Percentiles rank a stretch among this genome's conserved stretches.
Conservation (phyloP, 2,797 vertebrate species). For the Delichon dasypus region DNA sequence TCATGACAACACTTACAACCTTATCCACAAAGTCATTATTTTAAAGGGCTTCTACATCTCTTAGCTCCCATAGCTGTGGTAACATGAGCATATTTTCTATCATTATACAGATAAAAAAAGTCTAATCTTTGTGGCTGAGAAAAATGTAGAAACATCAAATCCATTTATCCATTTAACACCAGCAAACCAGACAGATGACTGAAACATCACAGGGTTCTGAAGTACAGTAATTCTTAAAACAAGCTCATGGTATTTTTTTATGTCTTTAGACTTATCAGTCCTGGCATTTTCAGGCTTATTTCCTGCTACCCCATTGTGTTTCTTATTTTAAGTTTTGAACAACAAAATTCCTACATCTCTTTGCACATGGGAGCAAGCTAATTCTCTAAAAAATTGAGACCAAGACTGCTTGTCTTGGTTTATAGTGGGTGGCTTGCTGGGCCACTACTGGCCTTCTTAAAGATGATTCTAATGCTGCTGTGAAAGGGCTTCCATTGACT, state of each 20-base stretch:
- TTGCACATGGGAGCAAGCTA: neutral
- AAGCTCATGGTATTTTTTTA: neutral
- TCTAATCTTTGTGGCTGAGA: constrained; percentile 16
- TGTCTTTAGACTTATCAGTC: neutral
- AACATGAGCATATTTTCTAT: neutral
- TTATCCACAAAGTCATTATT: constrained; percentile 5
- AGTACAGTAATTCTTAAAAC: neutral
- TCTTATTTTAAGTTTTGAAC: neutral
- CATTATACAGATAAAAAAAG: constrained; percentile 21
- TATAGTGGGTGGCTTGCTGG: neutral
- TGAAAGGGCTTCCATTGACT: neutral
- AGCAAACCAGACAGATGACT: neutral
- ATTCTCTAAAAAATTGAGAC: neutral
- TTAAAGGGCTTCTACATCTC: constrained; percentile 4
- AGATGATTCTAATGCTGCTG: neutral
- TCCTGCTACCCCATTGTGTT: neutral
- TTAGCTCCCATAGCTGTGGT: neutral
- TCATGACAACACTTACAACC: neutral
- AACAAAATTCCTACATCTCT: neutral
- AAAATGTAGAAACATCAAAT: constrained; percentile 8
- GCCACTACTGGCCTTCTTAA: neutral
- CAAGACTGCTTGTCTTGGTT: neutral
- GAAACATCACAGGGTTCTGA: neutral
- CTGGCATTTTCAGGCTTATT: neutral
- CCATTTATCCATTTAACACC: constrained; percentile 4